These are phyloP conservation scores for Apis mellifera DNA, from an alignment of 1,140 invertebrate genomes.

Conservation along the genomic window DNA sequence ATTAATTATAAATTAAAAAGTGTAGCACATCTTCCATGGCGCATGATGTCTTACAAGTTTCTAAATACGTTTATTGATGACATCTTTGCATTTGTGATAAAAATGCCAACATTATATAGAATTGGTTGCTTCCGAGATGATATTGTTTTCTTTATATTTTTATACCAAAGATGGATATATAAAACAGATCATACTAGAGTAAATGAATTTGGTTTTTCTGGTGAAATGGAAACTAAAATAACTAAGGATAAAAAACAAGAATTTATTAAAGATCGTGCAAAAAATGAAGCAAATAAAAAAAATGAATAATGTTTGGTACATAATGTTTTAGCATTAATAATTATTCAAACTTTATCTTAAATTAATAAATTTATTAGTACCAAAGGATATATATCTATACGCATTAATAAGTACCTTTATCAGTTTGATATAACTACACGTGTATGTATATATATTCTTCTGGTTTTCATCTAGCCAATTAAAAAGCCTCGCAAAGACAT, in stretches of 20 bases:
- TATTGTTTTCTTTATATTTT: constrained; percentile 98
- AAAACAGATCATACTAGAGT: constrained; percentile 95
- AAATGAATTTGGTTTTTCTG: constrained; percentile 98
- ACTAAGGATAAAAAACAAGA: constrained; percentile 59
- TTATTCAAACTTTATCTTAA: constrained; percentile 57
- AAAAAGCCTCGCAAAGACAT: constrained; percentile 15
- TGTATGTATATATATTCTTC: constrained; percentile 58
- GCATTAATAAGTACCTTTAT: constrained; percentile 50
- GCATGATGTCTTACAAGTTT: constrained; percentile 99
- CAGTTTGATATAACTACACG: constrained; percentile 53
- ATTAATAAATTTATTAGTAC: constrained; percentile 64
- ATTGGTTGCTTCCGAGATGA: constrained; percentile 98
- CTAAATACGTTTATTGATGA: constrained; percentile 99
- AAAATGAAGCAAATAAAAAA: constrained; percentile 68
- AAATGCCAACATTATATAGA: constrained; percentile 99
- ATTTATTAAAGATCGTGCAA: constrained; percentile 52
- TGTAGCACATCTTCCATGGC: constrained; percentile 99
- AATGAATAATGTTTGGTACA: constrained; percentile 68
- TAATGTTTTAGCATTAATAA: constrained; percentile 55
- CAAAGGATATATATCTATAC: constrained; percentile 63
- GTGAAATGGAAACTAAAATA: constrained; percentile 84
- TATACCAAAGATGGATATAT: constrained; percentile 99
- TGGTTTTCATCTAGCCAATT: constrained; percentile 43
- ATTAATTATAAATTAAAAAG: constrained; percentile 99
- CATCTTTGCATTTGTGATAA: constrained; percentile 99